These are phyloP conservation scores for Cheilosia grossa DNA, from an alignment of 2,888 invertebrate species.

Conservation along the genomic window DNA sequence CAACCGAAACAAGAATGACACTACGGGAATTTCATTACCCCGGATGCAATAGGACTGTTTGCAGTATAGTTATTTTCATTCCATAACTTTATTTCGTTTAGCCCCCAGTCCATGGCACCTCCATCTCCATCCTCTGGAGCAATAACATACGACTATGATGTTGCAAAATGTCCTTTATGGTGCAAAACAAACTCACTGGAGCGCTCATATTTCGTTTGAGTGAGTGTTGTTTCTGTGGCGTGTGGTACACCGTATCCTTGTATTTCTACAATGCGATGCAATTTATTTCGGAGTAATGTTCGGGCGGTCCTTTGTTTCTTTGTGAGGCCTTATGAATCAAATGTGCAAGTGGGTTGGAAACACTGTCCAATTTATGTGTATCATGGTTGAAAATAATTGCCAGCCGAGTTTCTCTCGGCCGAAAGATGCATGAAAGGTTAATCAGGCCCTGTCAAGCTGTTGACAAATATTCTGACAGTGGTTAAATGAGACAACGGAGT, in stretches of 20 bases:
- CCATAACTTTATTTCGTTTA: conserved; percentile 37
- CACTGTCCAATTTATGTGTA: conserved; percentile 22
- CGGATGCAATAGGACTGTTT: conserved; percentile 22
- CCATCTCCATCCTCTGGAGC: not conserved
- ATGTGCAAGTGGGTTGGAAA: conserved; percentile 15
- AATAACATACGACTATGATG: conserved; percentile 45
- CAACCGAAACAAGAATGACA: conserved; percentile 9
- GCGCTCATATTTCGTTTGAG: conserved; percentile 40
- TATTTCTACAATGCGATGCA: not conserved
- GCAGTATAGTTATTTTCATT: conserved; percentile 27
- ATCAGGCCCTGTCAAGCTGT: not conserved
- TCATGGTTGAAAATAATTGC: conserved; percentile 28
- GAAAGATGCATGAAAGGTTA: conserved; percentile 30
- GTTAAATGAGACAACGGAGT: too few species aligned
- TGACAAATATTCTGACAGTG: not conserved
- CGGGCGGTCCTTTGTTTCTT: conserved; percentile 28
- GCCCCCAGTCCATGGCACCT: not conserved
- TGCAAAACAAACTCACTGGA: conserved; percentile 39
- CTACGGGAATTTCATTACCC: not conserved
- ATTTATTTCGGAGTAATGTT: conserved; percentile 36
- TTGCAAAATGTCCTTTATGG: conserved; percentile 55
- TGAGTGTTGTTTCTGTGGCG: conserved; percentile 20
- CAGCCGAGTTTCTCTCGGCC: conserved; percentile 22
- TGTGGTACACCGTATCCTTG: not conserved
- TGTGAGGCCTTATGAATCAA: conserved; percentile 36